These are phyloP conservation scores for Lycia hirtaria DNA, from an alignment of 2,888 invertebrate species.

Conservation along the genomic window DNA sequence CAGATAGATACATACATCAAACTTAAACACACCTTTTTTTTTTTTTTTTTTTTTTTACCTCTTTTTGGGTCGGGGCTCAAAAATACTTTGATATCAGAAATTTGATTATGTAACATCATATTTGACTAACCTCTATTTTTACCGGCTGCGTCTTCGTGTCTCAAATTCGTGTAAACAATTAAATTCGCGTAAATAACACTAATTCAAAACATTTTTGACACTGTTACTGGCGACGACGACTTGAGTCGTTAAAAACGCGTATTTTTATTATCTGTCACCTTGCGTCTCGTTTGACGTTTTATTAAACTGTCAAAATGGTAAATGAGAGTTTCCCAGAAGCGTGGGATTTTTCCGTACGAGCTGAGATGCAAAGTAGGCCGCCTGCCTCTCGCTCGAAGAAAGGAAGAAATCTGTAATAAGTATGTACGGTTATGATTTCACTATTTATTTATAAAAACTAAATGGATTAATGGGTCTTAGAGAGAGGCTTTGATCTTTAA, in stretches of 20 bases:
- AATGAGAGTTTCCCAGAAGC: constrained; percentile 73
- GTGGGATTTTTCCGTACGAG: constrained; percentile 59
- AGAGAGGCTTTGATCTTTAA: neutral
- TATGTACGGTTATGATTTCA: constrained; percentile 1
- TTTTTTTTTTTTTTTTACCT: no score
- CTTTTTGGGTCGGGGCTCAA: no score
- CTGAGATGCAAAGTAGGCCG: constrained; percentile 62
- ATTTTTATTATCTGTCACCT: constrained; percentile 28
- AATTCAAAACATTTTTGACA: constrained; percentile 13
- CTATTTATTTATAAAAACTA: constrained; percentile 13
- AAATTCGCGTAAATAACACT: constrained; percentile 18
- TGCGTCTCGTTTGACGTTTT: constrained; percentile 52
- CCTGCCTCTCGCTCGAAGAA: constrained; percentile 49
- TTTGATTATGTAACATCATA: no score
- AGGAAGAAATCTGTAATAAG: constrained; percentile 25
- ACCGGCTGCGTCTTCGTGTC: constrained; percentile 11
- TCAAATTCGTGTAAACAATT: constrained; percentile 16
- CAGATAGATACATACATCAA: no score
- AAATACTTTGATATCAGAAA: neutral
- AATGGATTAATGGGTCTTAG: constrained; percentile 25
- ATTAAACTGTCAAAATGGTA: constrained; percentile 70
- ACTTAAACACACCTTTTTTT: no score
- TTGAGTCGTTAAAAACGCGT: constrained; percentile 41
- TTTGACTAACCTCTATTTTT: neutral
- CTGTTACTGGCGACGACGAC: constrained; percentile 12